These are phyloP conservation scores for Paracyclopina nana DNA, from an alignment of 1,140 invertebrate genomes.

Conservation along the genomic window DNA sequence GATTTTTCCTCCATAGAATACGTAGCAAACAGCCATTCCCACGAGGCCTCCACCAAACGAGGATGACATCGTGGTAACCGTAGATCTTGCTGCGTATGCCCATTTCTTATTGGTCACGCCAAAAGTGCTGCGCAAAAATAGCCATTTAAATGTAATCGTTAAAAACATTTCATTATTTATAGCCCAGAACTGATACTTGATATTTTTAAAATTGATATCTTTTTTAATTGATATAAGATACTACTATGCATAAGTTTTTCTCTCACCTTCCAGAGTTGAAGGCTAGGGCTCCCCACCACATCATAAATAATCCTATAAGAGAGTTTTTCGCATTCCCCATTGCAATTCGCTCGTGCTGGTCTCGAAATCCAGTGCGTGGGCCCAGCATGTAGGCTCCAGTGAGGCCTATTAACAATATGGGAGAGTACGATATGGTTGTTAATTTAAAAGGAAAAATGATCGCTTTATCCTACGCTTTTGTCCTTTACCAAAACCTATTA, in stretches of 20 bases:
- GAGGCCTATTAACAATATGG: slow-evolving; percentile 40
- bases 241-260: no score
- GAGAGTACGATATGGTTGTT: no score
- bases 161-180: not conserved
- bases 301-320: slow-evolving; percentile 67
- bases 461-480: no score
- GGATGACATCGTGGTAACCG: slow-evolving; percentile 67
- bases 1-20: slow-evolving; percentile 45
- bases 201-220: no score
- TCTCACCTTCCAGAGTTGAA: slow-evolving; percentile 53
- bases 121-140: slow-evolving; percentile 36
- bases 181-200: no score
- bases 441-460: no score
- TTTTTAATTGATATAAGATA: no score
- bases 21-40: slow-evolving; percentile 43
- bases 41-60: slow-evolving; percentile 67
- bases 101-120: slow-evolving; percentile 49
- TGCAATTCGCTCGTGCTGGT: slow-evolving; percentile 36
- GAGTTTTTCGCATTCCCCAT: slow-evolving; percentile 71
- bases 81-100: slow-evolving; percentile 67
- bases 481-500: no score
- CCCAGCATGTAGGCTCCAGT: slow-evolving; percentile 70
- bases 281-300: slow-evolving; percentile 83
- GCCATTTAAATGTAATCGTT: not conserved
- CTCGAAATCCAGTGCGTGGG: slow-evolving; percentile 49